A percentile compares a stretch with the other conserved stretches of the same genome.
Conservation (phyloP, 2,888 invertebrate species). For the Allolobophora icterica region DNA sequence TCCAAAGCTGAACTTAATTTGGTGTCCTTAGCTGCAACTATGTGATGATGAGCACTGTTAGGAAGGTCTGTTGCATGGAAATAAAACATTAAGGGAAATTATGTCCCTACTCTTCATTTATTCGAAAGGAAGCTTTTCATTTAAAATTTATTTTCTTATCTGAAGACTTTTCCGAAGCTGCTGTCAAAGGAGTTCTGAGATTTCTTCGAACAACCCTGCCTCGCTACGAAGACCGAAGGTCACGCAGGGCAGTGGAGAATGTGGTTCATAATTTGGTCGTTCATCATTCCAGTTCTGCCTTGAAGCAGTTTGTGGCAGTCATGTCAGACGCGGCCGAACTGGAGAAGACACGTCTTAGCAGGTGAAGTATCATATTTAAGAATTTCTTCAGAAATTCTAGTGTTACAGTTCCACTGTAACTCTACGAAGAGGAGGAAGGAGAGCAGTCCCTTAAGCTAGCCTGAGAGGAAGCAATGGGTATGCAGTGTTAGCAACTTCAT, state of each 20-base stretch:
- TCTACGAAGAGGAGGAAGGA: neutral
- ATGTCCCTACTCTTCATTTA: neutral
- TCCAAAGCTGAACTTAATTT: neutral
- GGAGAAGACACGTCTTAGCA: conserved; percentile 68
- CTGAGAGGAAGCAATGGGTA: no score
- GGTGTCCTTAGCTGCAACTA: neutral
- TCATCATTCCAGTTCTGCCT: conserved; percentile 75
- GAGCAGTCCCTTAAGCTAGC: no score
- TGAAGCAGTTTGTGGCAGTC: conserved; percentile 75
- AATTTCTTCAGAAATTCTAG: no score
- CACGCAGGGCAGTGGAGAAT: conserved; percentile 77
- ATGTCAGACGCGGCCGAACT: conserved; percentile 73
- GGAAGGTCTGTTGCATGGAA: neutral
- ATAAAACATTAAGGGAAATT: neutral
- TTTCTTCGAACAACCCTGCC: conserved; percentile 78
- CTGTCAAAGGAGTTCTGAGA: conserved; percentile 80
- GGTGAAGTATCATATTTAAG: neutral
- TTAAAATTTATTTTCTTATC: conserved; percentile 46
- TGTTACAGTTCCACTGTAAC: no score
- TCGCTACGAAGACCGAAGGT: conserved; percentile 80
- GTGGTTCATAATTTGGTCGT: conserved; percentile 74
- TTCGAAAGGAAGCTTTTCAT: neutral
- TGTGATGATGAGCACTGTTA: neutral
- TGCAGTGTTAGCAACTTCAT: no score
- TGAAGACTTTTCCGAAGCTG: conserved; percentile 79